Percentiles rank a stretch among this genome's conserved stretches.
Evolutionary conservation across 2,888 invertebrate genomes (phyloP).

Genomic region (Lithophane leautieri): DNA sequence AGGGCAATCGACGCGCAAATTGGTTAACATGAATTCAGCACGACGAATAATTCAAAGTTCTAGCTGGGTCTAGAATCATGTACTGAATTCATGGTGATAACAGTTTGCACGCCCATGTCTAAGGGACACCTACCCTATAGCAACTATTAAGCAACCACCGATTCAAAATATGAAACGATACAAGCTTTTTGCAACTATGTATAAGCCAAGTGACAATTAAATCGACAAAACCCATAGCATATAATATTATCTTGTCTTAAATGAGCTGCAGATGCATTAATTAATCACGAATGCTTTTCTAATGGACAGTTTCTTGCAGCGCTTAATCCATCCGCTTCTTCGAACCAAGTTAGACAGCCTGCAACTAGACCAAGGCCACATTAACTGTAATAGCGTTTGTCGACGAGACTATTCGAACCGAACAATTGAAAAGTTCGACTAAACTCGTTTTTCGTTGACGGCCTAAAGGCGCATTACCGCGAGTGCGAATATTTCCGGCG

Average conservation of each 20-base stretch:
- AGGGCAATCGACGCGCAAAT: background rate
- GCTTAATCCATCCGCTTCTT: background rate
- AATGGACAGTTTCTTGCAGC: background rate
- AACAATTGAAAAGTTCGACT: too few relatives aligned
- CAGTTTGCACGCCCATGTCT: background rate
- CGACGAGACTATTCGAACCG: too few relatives aligned
- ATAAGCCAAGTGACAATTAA: background rate
- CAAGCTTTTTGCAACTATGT: background rate
- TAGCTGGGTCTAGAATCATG: background rate
- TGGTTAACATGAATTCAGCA: background rate
- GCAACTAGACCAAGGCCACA: constrained; percentile 1
- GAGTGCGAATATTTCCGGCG: background rate
- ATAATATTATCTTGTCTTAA: background rate
- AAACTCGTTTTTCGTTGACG: too few relatives aligned
- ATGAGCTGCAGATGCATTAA: background rate
- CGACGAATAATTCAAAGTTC: too few relatives aligned
- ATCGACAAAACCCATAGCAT: background rate
- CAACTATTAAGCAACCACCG: background rate
- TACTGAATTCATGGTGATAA: background rate
- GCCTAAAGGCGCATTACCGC: background rate
- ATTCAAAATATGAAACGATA: background rate
- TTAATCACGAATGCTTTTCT: background rate
- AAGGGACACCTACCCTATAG: background rate
- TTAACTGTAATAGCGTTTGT: background rate
- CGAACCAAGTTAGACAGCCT: background rate